These are phyloP conservation scores for Medauroidea extradentata DNA, from an alignment of 1,140 invertebrate genomes.

Conservation along the genomic window DNA sequence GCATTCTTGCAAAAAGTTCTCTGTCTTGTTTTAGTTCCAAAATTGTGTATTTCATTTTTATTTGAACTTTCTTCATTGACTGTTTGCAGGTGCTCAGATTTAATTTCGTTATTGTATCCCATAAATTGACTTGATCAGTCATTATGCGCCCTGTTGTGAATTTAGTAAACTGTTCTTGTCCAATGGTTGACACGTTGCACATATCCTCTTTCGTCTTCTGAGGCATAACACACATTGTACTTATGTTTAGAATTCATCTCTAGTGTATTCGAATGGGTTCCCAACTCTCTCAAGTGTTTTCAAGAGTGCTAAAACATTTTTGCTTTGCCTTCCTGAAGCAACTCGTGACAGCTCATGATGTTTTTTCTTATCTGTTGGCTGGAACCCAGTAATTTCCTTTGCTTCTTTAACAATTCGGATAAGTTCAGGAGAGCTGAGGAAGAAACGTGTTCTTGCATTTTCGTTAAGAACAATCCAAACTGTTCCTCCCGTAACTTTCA, in stretches of 20 bases:
- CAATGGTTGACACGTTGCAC: slow-evolving; percentile 3
- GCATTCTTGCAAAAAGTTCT: no score
- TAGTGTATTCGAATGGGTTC: slow-evolving; percentile 4
- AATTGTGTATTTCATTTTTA: no score
- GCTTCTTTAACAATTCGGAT: background rate
- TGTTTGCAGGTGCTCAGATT: no score
- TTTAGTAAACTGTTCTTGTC: background rate
- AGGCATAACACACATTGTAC: background rate
- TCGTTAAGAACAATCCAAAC: slow-evolving; percentile 1
- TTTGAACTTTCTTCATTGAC: no score
- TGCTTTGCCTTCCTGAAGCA: background rate
- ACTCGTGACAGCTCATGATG: slow-evolving; percentile 2
- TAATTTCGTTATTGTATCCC: background rate
- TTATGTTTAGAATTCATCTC: background rate
- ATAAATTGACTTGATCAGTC: background rate
- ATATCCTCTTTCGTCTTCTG: slow-evolving; percentile 1
- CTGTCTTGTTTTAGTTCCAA: no score
- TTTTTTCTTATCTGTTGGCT: background rate
- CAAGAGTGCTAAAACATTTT: slow-evolving; percentile 4
- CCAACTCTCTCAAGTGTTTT: background rate
- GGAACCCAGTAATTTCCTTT: background rate
- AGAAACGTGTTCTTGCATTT: slow-evolving; percentile 7
- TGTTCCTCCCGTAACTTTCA: background rate
- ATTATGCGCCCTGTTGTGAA: background rate
- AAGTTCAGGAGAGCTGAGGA: slow-evolving; percentile 8